Conservation (phyloP, 2,888 invertebrate genomes). For the Synergus umbraculus region DNA sequence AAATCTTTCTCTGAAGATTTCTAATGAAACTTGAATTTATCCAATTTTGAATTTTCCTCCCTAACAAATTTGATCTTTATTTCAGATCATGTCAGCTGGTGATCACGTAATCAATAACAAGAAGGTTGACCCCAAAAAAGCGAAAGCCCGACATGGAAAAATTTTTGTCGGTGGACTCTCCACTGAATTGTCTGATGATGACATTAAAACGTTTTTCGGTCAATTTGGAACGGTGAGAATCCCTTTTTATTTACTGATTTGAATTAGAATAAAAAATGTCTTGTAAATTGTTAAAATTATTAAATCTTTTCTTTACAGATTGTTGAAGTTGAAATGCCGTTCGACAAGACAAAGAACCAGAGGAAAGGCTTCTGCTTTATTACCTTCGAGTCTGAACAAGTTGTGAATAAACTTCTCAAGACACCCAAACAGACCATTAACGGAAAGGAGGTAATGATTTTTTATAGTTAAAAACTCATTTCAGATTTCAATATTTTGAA, state of each 20-base stretch:
- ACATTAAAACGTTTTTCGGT: slow-evolving; percentile 94
- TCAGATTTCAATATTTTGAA: slow-evolving; percentile 31
- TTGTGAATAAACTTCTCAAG: slow-evolving; percentile 93
- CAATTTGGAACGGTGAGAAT: slow-evolving; percentile 93
- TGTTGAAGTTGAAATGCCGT: slow-evolving; percentile 97
- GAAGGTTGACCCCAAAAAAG: slow-evolving; percentile 97
- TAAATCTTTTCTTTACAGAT: slow-evolving; percentile 82
- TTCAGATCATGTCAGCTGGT: slow-evolving; percentile 85
- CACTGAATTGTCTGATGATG: slow-evolving; percentile 94
- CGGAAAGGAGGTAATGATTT: slow-evolving; percentile 85
- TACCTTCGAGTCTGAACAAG: slow-evolving; percentile 97
- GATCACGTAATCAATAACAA: slow-evolving; percentile 96
- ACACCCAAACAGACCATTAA: slow-evolving; percentile 96
- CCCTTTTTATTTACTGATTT: not conserved
- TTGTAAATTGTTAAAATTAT: slow-evolving; percentile 10
- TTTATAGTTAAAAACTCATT: not conserved
- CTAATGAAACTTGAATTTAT: not conserved
- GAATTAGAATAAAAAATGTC: not conserved
- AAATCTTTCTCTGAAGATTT: slow-evolving; percentile 60
- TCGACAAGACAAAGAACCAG: slow-evolving; percentile 97
- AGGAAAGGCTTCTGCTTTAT: slow-evolving; percentile 98
- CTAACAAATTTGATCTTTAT: slow-evolving; percentile 29
- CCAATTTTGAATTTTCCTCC: not conserved
- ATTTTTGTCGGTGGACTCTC: slow-evolving; percentile 98
- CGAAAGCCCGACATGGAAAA: slow-evolving; percentile 96